phyloP scores from a whole-genome alignment of 2,113 vertebrate species.

The Gymnogyps californianus region DNA sequence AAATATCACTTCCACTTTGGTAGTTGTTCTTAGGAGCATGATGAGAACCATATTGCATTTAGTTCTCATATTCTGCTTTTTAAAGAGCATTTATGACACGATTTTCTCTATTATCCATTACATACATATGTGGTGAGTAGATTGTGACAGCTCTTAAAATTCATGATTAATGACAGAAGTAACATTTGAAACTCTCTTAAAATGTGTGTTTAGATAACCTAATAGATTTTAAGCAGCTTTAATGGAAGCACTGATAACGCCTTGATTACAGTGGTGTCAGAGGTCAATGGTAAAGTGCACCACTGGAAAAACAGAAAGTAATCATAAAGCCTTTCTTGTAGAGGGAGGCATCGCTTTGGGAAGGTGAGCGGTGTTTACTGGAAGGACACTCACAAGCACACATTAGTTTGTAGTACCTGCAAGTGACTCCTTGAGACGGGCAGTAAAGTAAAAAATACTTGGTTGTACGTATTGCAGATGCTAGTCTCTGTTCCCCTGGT shows the following conservation, averaged over 20 bases:
- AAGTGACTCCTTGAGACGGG: not conserved
- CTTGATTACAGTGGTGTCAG: not conserved
- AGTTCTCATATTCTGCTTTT: not conserved
- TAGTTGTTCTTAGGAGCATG: not conserved
- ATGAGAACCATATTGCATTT: not conserved
- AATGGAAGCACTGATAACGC: not conserved
- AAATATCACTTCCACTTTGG: not conserved
- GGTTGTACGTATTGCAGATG: not conserved
- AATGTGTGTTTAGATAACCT: not conserved
- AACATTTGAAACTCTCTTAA: not conserved
- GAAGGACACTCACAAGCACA: not conserved
- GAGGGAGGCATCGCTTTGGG: not conserved
- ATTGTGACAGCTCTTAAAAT: not conserved
- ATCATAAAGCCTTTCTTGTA: not conserved
- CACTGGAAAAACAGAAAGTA: not conserved
- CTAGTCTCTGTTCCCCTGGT: not conserved
- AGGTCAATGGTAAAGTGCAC: not conserved
- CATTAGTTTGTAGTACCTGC: not conserved
- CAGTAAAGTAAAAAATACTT: not conserved
- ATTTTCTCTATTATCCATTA: not conserved
- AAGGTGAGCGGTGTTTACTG: not conserved
- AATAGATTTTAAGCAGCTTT: not conserved
- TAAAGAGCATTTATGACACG: not conserved
- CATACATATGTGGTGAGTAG: not conserved
- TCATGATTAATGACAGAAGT: not conserved